Evolutionary conservation across 2,888 invertebrate species (phyloP), one percentile per base, ranked within the genome.

Genomic region (Acrobasis suavella): DNA sequence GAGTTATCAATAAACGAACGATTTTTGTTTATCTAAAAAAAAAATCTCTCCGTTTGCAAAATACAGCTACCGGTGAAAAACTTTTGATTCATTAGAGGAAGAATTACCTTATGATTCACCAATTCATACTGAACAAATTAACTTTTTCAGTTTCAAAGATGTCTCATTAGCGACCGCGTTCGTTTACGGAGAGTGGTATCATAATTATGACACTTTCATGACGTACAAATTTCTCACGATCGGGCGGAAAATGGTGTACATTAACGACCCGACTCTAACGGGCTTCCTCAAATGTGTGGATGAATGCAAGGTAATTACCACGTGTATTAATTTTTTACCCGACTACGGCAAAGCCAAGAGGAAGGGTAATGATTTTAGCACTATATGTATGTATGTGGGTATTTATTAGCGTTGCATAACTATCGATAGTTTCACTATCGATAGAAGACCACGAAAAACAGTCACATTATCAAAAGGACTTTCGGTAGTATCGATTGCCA

Each of bases 151-250:
- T 67, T 86, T 83, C 50, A 74, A 74, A 42, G 79, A 82, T 42
- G 72, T 79, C 32, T 70, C 79, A 10, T 66, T 86, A 17, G 66
- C 83, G 71, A 82, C 77, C 9, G 78, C 75, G 10, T 85, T 80
- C 61, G n/a, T 86, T 38, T 77, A 68, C 62, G 87, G 86, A 50
- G 83, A 83, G 65, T 89, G 88, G 88, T 85, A 80, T 70, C 87
- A 85, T 67, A 87, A 85, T 70, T 89, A 86, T 63, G 86, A 86
- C 63, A 81, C 78, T 1, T 88, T 87, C 64, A 83, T 83, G 75
- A 83, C 84, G 1, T 88, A 78, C 68, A 87, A 85, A 72, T 84
- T 83, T 65, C 69, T 89, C n/a, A 70, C 69, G 17, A 66, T 74
- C 50, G 88, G 89, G 58, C 81, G 78, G 63, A 86, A 76, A 74